Conservation (phyloP, 2,797 vertebrate species). For the Aratinga solstitialis region DNA sequence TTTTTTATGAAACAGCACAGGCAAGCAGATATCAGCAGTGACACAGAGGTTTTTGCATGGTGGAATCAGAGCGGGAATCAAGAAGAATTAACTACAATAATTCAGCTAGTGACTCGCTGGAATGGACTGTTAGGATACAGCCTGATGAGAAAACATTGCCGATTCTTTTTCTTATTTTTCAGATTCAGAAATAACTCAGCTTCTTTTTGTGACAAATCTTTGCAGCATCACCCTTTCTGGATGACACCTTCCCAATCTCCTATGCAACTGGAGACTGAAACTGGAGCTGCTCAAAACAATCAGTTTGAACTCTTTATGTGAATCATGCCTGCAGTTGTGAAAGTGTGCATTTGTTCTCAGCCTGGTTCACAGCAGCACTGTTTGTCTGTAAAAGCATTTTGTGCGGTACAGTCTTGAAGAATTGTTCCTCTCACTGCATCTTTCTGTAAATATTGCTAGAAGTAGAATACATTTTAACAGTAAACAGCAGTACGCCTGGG, state of each 20-base stretch:
- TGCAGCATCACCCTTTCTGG: background rate
- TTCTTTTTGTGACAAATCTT: conserved; percentile 43
- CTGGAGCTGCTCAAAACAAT: conserved; percentile 51
- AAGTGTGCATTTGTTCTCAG: background rate
- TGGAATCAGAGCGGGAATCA: background rate
- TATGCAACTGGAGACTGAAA: conserved; percentile 50
- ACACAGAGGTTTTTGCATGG: background rate
- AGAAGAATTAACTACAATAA: background rate
- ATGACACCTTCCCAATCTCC: background rate
- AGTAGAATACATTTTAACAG: conserved; percentile 39
- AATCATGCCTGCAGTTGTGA: conserved; percentile 33
- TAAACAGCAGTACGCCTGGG: conserved; percentile 47
- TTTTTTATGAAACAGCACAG: background rate
- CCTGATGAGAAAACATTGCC: background rate
- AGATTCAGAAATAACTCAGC: conserved; percentile 23
- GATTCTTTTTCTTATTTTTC: background rate
- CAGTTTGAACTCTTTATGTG: conserved; percentile 32
- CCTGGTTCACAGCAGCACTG: conserved; percentile 31
- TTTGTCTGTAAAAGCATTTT: conserved; percentile 49
- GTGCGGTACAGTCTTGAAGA: conserved; percentile 41
- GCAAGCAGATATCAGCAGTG: conserved; percentile 16
- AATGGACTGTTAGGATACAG: conserved; percentile 23
- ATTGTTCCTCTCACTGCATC: conserved; percentile 41
- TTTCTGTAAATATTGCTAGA: conserved; percentile 51
- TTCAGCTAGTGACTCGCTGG: background rate